These are phyloP conservation scores for Endomychus coccineus DNA, from an alignment of 2,888 invertebrate species.

Conservation along the genomic window DNA sequence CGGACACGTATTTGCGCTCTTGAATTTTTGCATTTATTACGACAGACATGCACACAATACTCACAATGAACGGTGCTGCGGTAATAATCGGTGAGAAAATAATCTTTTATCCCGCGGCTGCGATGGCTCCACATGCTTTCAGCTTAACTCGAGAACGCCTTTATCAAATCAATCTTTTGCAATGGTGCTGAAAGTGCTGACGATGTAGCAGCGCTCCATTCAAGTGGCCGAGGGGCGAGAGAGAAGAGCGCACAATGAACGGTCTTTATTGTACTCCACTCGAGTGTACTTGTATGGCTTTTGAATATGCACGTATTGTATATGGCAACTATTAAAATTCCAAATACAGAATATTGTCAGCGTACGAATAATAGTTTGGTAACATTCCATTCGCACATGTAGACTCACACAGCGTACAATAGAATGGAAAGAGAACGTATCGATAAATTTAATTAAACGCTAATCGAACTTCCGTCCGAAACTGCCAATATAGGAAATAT, in stretches of 20 bases:
- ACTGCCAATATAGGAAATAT: too few relatives aligned
- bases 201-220: slow-evolving; percentile 38
- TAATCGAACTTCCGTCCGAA: too few relatives aligned
- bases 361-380: too few relatives aligned
- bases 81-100: too few relatives aligned
- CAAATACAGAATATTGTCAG: slow-evolving; percentile 14
- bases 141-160: slow-evolving; percentile 35
- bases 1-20: too few relatives aligned
- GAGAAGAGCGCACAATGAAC: slow-evolving; percentile 30
- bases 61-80: too few relatives aligned
- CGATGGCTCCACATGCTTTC: slow-evolving; percentile 28
- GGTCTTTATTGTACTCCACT: slow-evolving; percentile 37
- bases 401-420: too few relatives aligned
- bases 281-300: slow-evolving; percentile 30
- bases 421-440: too few relatives aligned
- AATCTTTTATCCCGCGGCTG: neutral
- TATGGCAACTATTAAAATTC: slow-evolving; percentile 13
- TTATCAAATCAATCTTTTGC: slow-evolving; percentile 43
- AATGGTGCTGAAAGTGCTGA: slow-evolving; percentile 41
- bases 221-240: slow-evolving; percentile 33
- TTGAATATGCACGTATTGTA: slow-evolving; percentile 29
- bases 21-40: too few relatives aligned
- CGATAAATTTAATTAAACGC: too few relatives aligned
- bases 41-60: too few relatives aligned
- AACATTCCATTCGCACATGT: too few relatives aligned